These are phyloP conservation scores for Tinamus major DNA, from an alignment of 2,797 vertebrate species.

Conservation along the genomic window DNA sequence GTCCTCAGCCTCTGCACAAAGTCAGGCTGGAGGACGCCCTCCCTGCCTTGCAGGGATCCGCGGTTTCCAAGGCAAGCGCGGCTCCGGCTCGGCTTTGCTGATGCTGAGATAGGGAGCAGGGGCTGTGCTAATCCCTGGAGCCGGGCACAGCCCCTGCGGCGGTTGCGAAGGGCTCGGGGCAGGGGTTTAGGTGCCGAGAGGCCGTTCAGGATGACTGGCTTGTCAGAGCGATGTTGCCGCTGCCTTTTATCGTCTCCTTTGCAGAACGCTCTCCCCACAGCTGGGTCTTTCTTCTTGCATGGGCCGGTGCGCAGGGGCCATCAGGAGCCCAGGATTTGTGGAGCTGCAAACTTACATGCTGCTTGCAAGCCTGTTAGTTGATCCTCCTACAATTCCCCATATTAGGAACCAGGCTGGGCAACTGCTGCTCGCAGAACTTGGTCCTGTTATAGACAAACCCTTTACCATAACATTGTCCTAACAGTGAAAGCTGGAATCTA, in stretches of 20 bases:
- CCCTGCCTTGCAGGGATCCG: neutral
- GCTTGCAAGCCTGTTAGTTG: fast-evolving
- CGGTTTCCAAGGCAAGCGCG: neutral
- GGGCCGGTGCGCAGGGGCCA: neutral
- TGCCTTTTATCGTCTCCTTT: neutral
- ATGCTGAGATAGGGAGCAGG: neutral
- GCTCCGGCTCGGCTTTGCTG: neutral
- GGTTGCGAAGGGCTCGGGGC: neutral
- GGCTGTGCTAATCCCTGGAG: neutral
- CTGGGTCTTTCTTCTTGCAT: neutral
- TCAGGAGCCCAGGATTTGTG: neutral
- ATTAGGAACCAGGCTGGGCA: neutral
- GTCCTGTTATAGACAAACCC: neutral
- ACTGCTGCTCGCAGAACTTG: neutral
- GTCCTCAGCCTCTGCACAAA: neutral
- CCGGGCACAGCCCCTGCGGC: fast-evolving
- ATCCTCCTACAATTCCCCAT: fast-evolving
- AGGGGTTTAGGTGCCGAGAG: neutral
- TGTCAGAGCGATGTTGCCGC: fast-evolving
- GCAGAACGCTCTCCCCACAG: neutral
- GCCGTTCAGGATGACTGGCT: neutral
- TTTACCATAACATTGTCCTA: neutral
- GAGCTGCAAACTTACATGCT: neutral
- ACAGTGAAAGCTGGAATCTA: neutral
- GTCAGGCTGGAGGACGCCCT: neutral